phyloP scores from a whole-genome alignment of 1,140 invertebrate genomes.

The Homarus americanus region DNA sequence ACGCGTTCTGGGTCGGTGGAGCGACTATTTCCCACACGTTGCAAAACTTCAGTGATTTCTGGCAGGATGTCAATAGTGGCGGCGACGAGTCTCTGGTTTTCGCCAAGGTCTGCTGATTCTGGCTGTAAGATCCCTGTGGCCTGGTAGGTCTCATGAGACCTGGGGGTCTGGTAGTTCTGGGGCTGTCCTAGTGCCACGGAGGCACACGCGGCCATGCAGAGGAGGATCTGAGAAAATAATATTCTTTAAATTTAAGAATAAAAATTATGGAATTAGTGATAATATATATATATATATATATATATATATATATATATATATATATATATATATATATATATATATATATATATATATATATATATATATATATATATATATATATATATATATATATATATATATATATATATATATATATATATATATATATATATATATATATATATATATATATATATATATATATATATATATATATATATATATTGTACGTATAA shows the following conservation, averaged over 20 bases:
- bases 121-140: not conserved
- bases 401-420: slow-evolving; percentile 7
- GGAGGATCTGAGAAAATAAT: not conserved
- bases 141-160: no score
- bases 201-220: not conserved
- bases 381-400: not conserved
- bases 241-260: not conserved
- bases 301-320: not conserved
- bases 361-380: slow-evolving; percentile 25
- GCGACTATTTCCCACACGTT: not conserved
- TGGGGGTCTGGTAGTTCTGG: not conserved
- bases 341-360: slow-evolving; percentile 31
- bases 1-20: no score
- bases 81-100: not conserved
- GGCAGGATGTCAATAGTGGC: slow-evolving; percentile 1
- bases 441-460: slow-evolving; percentile 31
- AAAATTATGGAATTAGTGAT: not conserved
- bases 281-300: slow-evolving; percentile 1
- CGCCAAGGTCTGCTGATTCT: not conserved
- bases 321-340: not conserved
- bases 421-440: slow-evolving; percentile 27
- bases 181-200: not conserved
- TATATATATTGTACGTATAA: no score
- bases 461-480: slow-evolving; percentile 29
- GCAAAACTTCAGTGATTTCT: not conserved